phyloP scores from a whole-genome alignment of 92 coral and sea anemone species.

The Palythoa grandiflora region DNA sequence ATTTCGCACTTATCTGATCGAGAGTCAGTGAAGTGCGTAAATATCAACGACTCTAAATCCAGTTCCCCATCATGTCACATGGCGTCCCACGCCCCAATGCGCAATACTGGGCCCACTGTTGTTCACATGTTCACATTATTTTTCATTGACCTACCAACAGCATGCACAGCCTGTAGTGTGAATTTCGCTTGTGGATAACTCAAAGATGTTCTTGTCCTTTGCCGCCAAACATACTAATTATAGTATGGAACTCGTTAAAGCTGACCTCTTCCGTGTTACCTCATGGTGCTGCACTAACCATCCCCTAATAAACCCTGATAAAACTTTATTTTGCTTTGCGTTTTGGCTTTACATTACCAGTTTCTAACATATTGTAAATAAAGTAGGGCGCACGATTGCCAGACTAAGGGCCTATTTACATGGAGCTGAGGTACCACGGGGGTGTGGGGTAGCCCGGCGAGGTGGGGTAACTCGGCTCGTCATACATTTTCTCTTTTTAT shows the following conservation, averaged over 20 bases:
- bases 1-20: constrained; percentile 47
- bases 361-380: too few relatives aligned
- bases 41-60: constrained; percentile 29
- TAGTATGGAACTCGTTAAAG: constrained; percentile 16
- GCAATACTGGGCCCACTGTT: constrained; percentile 60
- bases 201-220: constrained; percentile 59
- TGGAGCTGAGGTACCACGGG: too few relatives aligned
- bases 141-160: constrained; percentile 54
- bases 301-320: too few relatives aligned
- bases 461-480: too few relatives aligned
- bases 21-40: constrained; percentile 22
- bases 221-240: constrained; percentile 26
- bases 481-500: too few relatives aligned
- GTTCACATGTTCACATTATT: constrained; percentile 51
- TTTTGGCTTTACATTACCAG: too few relatives aligned
- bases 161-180: constrained; percentile 7
- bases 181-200: constrained; percentile 54
- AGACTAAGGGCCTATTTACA: too few relatives aligned
- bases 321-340: too few relatives aligned
- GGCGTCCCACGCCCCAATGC: constrained; percentile 66
- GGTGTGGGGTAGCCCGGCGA: too few relatives aligned
- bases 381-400: too few relatives aligned
- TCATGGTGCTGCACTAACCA: constrained; percentile 60
- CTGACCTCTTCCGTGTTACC: constrained; percentile 48
- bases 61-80: constrained; percentile 23